Percentiles rank a stretch among this genome's conserved stretches.
These are phyloP conservation scores for Drosophila acutilabella DNA, from an alignment of 2,888 invertebrate genomes.

Conservation along the genomic window DNA sequence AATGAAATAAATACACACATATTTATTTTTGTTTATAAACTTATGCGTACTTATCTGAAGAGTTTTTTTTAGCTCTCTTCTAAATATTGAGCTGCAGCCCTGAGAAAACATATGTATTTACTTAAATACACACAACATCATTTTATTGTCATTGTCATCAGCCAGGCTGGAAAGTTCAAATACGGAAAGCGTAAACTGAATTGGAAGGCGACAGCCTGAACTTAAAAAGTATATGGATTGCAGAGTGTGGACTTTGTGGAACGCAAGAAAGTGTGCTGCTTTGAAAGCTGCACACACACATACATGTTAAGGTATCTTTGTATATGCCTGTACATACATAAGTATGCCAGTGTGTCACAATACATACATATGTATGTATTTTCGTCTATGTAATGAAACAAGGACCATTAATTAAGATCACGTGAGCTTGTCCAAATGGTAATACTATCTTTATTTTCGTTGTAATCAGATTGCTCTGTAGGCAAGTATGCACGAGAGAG, in stretches of 20 bases:
- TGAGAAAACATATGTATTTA: slow-evolving; percentile 12
- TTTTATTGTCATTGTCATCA: slow-evolving; percentile 34
- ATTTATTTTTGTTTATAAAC: slow-evolving; percentile 15
- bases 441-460: slow-evolving; percentile 15
- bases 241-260: slow-evolving; percentile 10
- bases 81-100: slow-evolving; percentile 14
- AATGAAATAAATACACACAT: neutral
- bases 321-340: neutral
- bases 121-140: slow-evolving; percentile 3
- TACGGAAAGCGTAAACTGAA: slow-evolving; percentile 24
- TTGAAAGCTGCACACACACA: no score
- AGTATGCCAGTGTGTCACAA: neutral
- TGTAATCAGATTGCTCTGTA: slow-evolving; percentile 31
- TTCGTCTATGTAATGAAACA: neutral
- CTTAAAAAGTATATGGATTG: neutral
- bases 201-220: slow-evolving; percentile 18
- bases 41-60: slow-evolving; percentile 2
- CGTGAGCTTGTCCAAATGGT: slow-evolving; percentile 29
- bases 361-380: no score
- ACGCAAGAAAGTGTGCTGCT: neutral
- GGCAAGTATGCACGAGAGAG: neutral
- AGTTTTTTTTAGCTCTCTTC: neutral
- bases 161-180: slow-evolving; percentile 38
- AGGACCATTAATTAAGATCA: slow-evolving; percentile 16
- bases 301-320: neutral